Base-by-base conservation (phyloP, 2,113 vertebrate genomes). In the Oncorhynchus keta region DNA sequence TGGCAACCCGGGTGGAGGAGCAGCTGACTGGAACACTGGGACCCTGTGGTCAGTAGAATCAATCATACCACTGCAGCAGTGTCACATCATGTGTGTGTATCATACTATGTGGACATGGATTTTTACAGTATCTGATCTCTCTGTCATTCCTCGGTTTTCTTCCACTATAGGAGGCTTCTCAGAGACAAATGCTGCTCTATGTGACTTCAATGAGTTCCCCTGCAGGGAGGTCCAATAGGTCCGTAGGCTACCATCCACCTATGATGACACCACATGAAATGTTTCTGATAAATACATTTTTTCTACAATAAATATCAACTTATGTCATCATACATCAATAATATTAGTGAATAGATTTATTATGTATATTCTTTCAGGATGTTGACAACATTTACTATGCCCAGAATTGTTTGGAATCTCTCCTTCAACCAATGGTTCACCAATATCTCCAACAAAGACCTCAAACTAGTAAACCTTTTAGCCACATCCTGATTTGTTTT, bases 351-450 rank as follows among this genome's bases (percentile, higher is more conserved):
- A 12, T 51, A 4, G 3, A 39, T 39, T 7, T 16, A 51, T 51
- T 14, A 16, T 51, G 14, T 16, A 14, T 51, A 51, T 51, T 16
- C 14, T 35, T 35, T 35, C 76, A 86, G 84, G 84, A 86, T 32
- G 73, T 86, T 18, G 80, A 86, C 61, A 86, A 86, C 57, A 86
- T 84, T 48, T 86, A 86, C 68, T 82, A 84, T 75, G 79, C 82
- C 68, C 84, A 84, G 61, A 82, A 79, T 48, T 84, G 82, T 68
- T 72, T 62, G 32, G 82, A 80, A 11, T 86, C 83, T 98, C 84
- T 96, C 96, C 13, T 96, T 95, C 86, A 99, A 97, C 89, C 93
- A 93, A 72, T 99, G 97, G 97, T 98, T 99, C 84, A 97, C 91
- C 68, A 90, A 91, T 72, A 93, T 98, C 83, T 94, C 84, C 91